Percentiles rank a stretch among this genome's conserved stretches.
phyloP scores from a whole-genome alignment of 2,113 vertebrate species.

The Alethe castanea region DNA sequence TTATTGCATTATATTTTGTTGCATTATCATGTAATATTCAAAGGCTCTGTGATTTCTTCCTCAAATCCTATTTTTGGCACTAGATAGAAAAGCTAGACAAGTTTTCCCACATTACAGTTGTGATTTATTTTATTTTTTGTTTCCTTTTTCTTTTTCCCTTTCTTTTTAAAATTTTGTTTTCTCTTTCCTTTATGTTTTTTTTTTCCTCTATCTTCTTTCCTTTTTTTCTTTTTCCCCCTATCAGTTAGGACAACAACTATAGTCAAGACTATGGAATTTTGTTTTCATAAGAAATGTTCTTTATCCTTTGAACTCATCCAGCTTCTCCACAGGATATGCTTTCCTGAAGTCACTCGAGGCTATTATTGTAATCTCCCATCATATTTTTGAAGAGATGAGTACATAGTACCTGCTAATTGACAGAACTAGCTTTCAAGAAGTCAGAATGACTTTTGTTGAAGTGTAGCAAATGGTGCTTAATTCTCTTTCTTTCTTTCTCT shows the following conservation, averaged over 20 bases:
- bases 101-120: background rate
- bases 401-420: background rate
- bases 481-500: background rate
- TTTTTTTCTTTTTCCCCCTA: too few species aligned
- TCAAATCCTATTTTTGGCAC: background rate
- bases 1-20: background rate
- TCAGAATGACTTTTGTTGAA: background rate
- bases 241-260: background rate
- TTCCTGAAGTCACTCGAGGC: background rate
- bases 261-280: background rate
- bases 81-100: background rate
- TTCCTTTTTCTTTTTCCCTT: background rate
- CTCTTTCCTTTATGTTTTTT: too few species aligned
- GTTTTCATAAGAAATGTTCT: background rate
- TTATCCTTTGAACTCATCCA: background rate
- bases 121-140: background rate
- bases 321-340: background rate
- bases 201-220: background rate
- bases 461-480: background rate
- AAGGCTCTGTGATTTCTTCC: background rate
- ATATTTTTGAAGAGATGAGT: background rate
- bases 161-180: too few species aligned
- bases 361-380: background rate
- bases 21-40: background rate
- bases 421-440: slow-evolving; percentile 1